Evolutionary conservation across 2,888 invertebrate genomes (phyloP), one percentile per base, ranked within the genome.

Genomic region (Frankliniella intonsa): DNA sequence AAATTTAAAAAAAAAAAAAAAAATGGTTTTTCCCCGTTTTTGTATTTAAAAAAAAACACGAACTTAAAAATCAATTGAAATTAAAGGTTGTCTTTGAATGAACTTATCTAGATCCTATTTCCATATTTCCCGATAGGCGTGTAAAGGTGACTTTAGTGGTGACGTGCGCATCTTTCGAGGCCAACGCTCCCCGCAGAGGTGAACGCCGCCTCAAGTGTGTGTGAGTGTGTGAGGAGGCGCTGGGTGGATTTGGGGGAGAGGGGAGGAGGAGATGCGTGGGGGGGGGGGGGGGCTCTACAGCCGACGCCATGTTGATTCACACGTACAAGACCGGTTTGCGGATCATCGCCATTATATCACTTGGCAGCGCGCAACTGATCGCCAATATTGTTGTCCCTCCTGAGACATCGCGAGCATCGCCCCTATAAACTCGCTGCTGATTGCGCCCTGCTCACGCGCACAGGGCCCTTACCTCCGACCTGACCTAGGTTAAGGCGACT

Each of bases 101-200:
- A 38, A 38, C 2, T 38, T 38, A 38, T 38, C 38, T 38, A 3
- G 38, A 38, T 38, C 38, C 38, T 2, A 38, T 38, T 38, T 38
- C 38, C 38, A 38, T 38, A 38, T 38, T 38, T 38, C 38, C 5
- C 38, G 5, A 5, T 38, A 38, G 38, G 2, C 38, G 38, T 3
- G 38, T 3, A 38, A 38, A 38, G 38, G 62, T 62, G 62, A 62
- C 62, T 17, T 62, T n/a, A 17, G 19, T 55, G 62, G 14, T n/a
- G 55, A 12, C 55, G 55, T 8, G 55, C 55, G 55, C 14, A 12
- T 38, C 55, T 19, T 5, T 22, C 1, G 69, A 25, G 69, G 69
- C 69, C 69, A 76, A 76, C 69, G 69, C 69, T 76, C 69, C 22
- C 25, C 5, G 69, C 69, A 25, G 69, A 76, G 69, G 69, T 76